Evolutionary conservation across 2,888 invertebrate species (phyloP), one percentile per base, ranked within the genome.

Genomic region (Tipula lateralis): DNA sequence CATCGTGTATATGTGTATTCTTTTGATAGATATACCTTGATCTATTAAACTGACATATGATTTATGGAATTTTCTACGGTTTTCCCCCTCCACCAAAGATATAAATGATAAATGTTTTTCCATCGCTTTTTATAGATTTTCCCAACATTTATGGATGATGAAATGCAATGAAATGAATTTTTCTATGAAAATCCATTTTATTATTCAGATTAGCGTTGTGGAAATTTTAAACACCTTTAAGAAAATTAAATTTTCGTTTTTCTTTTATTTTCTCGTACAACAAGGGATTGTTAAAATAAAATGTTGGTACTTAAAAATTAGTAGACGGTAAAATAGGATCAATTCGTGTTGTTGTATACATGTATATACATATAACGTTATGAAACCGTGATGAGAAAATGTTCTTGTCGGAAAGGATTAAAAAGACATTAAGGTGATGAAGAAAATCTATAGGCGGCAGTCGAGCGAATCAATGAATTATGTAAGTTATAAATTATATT

Each of bases 371-470:
- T n/a, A n/a, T n/a, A n/a, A n/a, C n/a, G n/a, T n/a, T n/a, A n/a
- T n/a, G n/a, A n/a, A n/a, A n/a, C n/a, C n/a, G 66, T 66, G 66
- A 66, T 66, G 66, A 66, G 66, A 66, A 66, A 66, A 66, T 66
- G 7, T 19, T 66, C 66, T 66, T 24, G 66, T 24, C 66, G 1
- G 9, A 66, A 66, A 66, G 66, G 66, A 66, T 66, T 66, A 66
- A 66, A 66, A 66, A 24, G 19, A 9, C 24, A 24, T 66, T 66
- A 66, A 66, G 66, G 66, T 66, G 24, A n/a, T n/a, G 19, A 66
- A 9, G 66, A 32, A 32, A 4, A 32, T 32, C 2, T 32, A 32
- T 32, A 4, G 6, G 32, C 9, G 13, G 39, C 39, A 39, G 39
- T 3, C 39, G 13, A 39, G 39, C 39, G 12, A 13, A 12, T 39